These are phyloP conservation scores for Drosophila hydei DNA, from an alignment of 1,140 invertebrate genomes.

Conservation along the genomic window DNA sequence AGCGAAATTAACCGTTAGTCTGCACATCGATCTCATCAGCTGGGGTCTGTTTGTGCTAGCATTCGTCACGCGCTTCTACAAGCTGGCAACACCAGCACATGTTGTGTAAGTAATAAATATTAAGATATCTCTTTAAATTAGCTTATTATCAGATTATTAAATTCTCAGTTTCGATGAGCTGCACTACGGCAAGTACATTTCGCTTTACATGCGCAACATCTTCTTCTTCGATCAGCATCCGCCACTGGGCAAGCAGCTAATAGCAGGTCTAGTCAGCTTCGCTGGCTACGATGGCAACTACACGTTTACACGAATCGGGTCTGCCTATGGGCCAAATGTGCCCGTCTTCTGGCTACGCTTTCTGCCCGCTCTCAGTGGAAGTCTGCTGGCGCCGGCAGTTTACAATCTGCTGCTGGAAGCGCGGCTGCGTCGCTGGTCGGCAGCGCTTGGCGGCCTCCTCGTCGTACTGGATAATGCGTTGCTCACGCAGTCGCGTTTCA, in stretches of 20 bases:
- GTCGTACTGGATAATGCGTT: constrained; percentile 96
- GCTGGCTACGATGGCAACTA: constrained; percentile 94
- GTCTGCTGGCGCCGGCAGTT: constrained; percentile 91
- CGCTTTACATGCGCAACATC: constrained; percentile 94
- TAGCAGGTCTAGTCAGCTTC: constrained; percentile 91
- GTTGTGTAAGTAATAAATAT: constrained; percentile 91
- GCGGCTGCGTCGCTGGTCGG: constrained; percentile 91
- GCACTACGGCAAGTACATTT: constrained; percentile 97
- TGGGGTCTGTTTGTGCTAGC: constrained; percentile 88
- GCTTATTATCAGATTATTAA: neutral
- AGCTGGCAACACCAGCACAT: constrained; percentile 91
- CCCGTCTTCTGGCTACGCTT: constrained; percentile 94
- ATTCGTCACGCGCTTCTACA: constrained; percentile 91
- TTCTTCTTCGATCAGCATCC: constrained; percentile 99
- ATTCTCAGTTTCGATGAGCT: constrained; percentile 95
- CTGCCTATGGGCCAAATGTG: constrained; percentile 88
- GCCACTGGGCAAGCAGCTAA: constrained; percentile 95
- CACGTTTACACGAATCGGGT: constrained; percentile 91
- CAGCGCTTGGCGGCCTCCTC: constrained; percentile 91
- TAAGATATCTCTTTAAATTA: neutral
- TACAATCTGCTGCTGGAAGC: constrained; percentile 95
- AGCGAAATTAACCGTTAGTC: constrained; percentile 85
- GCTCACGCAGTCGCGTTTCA: constrained; percentile 96
- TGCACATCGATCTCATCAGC: constrained; percentile 92
- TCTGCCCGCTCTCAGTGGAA: constrained; percentile 95